A percentile compares a stretch with the other conserved stretches of the same genome.
These are phyloP conservation scores for Urocynchramus pylzowi DNA, from an alignment of 2,113 vertebrate genomes.

Conservation along the genomic window DNA sequence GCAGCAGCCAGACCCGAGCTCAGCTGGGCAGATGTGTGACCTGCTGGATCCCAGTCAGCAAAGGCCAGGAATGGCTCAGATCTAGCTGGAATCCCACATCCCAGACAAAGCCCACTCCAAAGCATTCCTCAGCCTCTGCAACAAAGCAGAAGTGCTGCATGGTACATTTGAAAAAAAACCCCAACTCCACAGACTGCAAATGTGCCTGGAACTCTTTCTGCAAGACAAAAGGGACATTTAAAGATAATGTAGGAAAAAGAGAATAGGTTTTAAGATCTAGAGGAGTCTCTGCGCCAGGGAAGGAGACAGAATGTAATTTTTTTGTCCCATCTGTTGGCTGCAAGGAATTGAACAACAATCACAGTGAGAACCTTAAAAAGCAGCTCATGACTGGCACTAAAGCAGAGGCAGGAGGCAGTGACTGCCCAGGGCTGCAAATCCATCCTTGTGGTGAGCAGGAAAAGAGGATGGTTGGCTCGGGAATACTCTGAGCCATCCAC, in stretches of 20 bases:
- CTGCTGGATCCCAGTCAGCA: not conserved
- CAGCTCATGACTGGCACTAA: not conserved
- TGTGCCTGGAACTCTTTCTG: constrained; percentile 7
- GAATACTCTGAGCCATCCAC: not conserved
- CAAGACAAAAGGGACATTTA: constrained; percentile 46
- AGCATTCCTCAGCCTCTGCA: not conserved
- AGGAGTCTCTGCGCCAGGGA: not conserved
- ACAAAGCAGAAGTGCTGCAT: constrained; percentile 6
- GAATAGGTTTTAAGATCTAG: constrained; percentile 22
- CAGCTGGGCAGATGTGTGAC: not conserved
- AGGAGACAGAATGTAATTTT: not conserved
- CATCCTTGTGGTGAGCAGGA: not conserved
- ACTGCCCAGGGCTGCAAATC: not conserved
- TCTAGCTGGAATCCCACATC: not conserved
- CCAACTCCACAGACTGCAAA: not conserved
- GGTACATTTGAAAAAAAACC: not conserved
- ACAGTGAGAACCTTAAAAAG: not conserved
- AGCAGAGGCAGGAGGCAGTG: not conserved
- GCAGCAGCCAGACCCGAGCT: not conserved
- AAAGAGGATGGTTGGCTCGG: not conserved
- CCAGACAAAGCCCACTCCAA: not conserved
- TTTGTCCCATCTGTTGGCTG: constrained; percentile 7
- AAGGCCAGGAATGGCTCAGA: accelerated
- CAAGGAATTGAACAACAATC: not conserved
- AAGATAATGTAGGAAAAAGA: constrained; percentile 11